phyloP scores from a whole-genome alignment of 1,140 invertebrate species.

The Cherax destructor region DNA sequence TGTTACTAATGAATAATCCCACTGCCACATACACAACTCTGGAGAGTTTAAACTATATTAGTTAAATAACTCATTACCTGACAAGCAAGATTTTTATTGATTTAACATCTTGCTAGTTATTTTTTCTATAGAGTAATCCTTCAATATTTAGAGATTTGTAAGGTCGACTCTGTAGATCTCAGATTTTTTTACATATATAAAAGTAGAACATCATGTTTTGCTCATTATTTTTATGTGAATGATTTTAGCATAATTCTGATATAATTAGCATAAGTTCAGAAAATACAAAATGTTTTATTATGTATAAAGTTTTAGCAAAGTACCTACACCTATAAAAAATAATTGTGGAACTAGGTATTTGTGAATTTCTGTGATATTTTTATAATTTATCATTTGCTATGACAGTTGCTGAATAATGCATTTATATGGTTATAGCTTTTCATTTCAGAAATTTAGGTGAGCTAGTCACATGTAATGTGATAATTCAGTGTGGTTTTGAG shows the following conservation, averaged over 20 bases:
- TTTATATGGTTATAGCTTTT: constrained; percentile 18
- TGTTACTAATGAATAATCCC: background rate
- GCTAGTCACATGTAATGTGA: constrained; percentile 15
- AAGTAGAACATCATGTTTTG: background rate
- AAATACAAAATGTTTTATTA: background rate
- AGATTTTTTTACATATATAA: background rate
- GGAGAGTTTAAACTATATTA: background rate
- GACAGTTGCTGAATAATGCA: constrained; percentile 21
- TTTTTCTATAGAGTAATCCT: background rate
- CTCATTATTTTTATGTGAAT: background rate
- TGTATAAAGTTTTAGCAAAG: constrained; percentile 3
- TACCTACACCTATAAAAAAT: background rate
- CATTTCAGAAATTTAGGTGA: background rate
- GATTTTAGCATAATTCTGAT: background rate
- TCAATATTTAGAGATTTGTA: background rate
- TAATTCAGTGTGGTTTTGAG: background rate
- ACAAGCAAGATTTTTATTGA: background rate
- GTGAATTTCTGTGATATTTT: constrained; percentile 62
- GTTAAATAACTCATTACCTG: background rate
- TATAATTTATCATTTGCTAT: constrained; percentile 3
- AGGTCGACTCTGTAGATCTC: background rate
- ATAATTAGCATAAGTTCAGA: constrained; percentile 5
- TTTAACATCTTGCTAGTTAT: background rate
- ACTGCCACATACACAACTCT: background rate
- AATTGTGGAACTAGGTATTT: constrained; percentile 36